Percentiles rank a stretch among this genome's conserved stretches.
Conservation (phyloP, 2,888 invertebrate species). For the Drosophila limbata region DNA sequence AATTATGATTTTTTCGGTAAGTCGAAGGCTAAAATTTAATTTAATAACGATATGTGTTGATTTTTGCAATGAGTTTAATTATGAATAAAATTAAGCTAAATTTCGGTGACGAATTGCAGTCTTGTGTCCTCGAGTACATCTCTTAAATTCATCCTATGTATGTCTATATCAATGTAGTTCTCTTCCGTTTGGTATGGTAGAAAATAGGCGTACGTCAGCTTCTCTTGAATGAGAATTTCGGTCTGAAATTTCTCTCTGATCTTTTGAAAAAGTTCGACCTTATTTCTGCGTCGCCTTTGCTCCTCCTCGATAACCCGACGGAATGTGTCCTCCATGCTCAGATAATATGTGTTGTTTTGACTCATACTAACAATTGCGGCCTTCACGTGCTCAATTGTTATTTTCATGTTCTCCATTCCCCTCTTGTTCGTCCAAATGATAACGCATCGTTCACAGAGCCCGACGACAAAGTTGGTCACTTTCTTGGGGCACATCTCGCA, state of each 20-base stretch:
- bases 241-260: constrained; percentile 42
- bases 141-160: background rate
- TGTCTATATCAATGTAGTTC: constrained; percentile 14
- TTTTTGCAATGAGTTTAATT: background rate
- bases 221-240: constrained; percentile 13
- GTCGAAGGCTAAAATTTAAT: background rate
- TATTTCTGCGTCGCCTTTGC: constrained; percentile 11
- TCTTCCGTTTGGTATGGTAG: background rate
- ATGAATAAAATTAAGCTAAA: background rate
- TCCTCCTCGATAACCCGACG: constrained; percentile 20
- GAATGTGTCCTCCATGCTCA: constrained; percentile 41
- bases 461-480: constrained; percentile 36
- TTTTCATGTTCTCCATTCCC: background rate
- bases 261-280: constrained; percentile 36
- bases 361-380: constrained; percentile 38
- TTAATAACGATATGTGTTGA: background rate
- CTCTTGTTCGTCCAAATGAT: constrained; percentile 43
- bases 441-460: constrained; percentile 51
- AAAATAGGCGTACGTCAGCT: background rate
- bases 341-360: background rate
- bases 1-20: background rate
- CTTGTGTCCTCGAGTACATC: background rate
- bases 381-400: constrained; percentile 33
- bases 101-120: background rate
- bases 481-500: constrained; percentile 55